Evolutionary conservation across 2,113 vertebrate species (phyloP).

Genomic region (Anoplopoma fimbria): DNA sequence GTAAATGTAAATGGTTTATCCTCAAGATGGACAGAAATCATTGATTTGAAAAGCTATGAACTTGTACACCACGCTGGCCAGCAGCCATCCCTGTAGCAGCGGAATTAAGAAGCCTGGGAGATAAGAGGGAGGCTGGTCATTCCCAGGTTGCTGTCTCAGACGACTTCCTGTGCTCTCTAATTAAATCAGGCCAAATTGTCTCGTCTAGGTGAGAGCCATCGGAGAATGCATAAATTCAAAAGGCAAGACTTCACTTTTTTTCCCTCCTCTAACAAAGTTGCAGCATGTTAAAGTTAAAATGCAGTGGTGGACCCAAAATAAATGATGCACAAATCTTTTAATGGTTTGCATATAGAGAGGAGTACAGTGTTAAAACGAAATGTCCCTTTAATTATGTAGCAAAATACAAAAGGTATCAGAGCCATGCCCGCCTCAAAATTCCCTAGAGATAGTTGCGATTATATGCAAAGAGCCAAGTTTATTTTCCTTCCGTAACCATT

Average conservation of each 20-base stretch:
- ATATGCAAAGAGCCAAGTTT: background rate
- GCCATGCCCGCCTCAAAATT: background rate
- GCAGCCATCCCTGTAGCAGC: conserved; percentile 51
- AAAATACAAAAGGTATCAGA: background rate
- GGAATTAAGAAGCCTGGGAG: conserved; percentile 63
- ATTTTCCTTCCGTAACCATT: background rate
- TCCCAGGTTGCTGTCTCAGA: conserved; percentile 52
- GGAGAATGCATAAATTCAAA: conserved; percentile 61
- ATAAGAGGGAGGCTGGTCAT: conserved; percentile 57
- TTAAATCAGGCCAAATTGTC: conserved; percentile 74
- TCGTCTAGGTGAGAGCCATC: conserved; percentile 38
- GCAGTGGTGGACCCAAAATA: background rate
- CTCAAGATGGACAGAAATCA: conserved; percentile 10
- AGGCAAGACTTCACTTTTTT: conserved; percentile 29
- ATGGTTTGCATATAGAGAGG: background rate
- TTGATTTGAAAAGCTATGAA: conserved; percentile 26
- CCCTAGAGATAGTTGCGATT: conserved; percentile 11
- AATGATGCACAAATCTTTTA: background rate
- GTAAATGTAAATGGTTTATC: conserved; percentile 24
- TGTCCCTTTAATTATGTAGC: background rate
- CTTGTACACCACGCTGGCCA: conserved; percentile 3
- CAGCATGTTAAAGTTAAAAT: conserved; percentile 10
- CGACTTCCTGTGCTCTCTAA: conserved; percentile 66
- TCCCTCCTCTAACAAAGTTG: conserved; percentile 41
- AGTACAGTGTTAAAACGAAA: background rate